phyloP scores from a whole-genome alignment of 2,113 vertebrate species.

The Coryphaenoides rupestris region DNA sequence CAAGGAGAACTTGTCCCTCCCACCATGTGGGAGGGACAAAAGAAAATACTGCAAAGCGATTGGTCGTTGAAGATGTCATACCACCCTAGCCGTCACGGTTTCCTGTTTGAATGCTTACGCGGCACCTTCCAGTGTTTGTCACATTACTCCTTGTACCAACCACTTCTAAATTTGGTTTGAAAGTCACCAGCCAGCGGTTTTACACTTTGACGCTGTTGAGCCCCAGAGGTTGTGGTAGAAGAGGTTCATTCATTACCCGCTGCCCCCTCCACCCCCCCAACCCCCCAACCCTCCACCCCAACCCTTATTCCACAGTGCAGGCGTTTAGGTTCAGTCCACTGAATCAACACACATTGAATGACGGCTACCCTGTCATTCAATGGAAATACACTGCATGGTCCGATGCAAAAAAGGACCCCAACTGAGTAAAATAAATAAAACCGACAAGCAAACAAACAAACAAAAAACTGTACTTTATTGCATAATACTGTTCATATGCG shows the following conservation, averaged over 20 bases:
- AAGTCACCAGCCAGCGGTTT: conserved; percentile 28
- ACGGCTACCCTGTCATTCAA: no score
- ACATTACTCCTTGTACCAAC: conserved; percentile 30
- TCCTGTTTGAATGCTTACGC: conserved; percentile 8
- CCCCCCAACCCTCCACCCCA: not conserved
- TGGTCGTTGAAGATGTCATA: conserved; percentile 51
- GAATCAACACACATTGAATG: conserved; percentile 14
- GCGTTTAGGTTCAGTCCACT: conserved; percentile 16
- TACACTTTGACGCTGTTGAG: conserved; percentile 51
- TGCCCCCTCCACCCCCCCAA: not conserved
- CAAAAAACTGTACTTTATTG: no score
- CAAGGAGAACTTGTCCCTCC: no score
- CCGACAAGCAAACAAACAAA: no score
- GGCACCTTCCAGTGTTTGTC: conserved; percentile 40
- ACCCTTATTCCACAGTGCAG: not conserved
- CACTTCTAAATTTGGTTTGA: conserved; percentile 57
- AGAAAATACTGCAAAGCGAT: conserved; percentile 20
- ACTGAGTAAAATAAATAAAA: no score
- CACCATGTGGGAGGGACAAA: conserved; percentile 25
- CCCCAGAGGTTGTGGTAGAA: conserved; percentile 26
- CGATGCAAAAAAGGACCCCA: no score
- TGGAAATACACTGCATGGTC: no score
- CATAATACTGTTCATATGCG: no score
- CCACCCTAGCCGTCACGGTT: conserved; percentile 42
- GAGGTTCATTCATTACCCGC: conserved; percentile 48